Conservation (phyloP, 2,113 vertebrate genomes). For the Canis aureus region DNA sequence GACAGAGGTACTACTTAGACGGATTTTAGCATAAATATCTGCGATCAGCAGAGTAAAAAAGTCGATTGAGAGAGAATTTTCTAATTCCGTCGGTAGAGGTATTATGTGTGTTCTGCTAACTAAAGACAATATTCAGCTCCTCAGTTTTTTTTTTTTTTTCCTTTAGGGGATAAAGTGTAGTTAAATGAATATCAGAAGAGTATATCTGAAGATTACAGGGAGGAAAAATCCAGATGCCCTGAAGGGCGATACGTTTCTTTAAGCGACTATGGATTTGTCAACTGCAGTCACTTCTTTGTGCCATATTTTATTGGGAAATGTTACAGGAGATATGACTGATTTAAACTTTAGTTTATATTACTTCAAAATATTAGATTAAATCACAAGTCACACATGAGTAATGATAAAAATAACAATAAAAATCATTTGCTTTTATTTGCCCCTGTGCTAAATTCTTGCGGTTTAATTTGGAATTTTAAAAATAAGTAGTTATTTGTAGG, state of each 20-base stretch:
- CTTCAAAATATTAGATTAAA: slow-evolving; percentile 41
- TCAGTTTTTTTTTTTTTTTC: slow-evolving; percentile 1
- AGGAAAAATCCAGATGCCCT: not conserved
- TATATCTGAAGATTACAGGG: not conserved
- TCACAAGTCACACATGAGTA: not conserved
- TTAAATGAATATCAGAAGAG: slow-evolving; percentile 12
- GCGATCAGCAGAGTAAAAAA: not conserved
- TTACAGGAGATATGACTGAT: not conserved
- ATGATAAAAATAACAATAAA: not conserved
- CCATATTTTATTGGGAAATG: not conserved
- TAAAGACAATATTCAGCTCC: not conserved
- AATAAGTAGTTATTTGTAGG: not conserved
- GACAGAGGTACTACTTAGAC: not conserved
- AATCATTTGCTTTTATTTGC: not conserved
- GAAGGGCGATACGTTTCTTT: not conserved
- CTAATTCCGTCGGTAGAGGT: not conserved
- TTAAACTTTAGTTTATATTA: slow-evolving; percentile 31
- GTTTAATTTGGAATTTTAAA: slow-evolving; percentile 11
- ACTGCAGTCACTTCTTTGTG: not conserved
- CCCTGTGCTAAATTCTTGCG: not conserved
- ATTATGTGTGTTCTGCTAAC: not conserved
- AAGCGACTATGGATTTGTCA: not conserved
- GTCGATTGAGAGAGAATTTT: not conserved
- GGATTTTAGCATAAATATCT: not conserved
- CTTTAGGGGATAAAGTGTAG: not conserved